These are phyloP conservation scores for Tuberolachnus salignus DNA, from an alignment of 2,888 invertebrate genomes.

Conservation along the genomic window DNA sequence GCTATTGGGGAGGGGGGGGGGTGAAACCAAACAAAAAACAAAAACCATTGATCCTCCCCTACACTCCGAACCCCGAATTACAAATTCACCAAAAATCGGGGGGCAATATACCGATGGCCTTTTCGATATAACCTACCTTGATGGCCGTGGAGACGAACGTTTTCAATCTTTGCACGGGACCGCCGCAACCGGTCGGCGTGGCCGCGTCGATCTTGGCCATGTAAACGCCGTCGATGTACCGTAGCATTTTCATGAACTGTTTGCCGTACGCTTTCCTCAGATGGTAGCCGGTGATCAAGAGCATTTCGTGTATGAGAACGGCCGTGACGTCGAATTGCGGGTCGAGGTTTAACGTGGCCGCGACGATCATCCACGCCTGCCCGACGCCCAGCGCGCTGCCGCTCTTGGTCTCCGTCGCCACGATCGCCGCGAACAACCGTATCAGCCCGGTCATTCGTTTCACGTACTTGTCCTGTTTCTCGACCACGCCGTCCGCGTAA, in stretches of 20 bases:
- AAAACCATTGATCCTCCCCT: no score
- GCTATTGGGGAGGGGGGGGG: no score
- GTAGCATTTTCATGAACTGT: conserved; percentile 80
- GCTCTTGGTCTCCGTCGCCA: conserved; percentile 67
- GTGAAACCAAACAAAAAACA: no score
- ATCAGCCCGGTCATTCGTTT: conserved; percentile 85
- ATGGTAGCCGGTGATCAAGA: conserved; percentile 79
- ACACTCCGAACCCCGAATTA: no score
- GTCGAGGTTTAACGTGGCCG: conserved; percentile 62
- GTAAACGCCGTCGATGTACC: conserved; percentile 72
- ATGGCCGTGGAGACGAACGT: conserved; percentile 74
- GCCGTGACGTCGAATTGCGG: conserved; percentile 84
- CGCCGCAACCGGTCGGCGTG: conserved; percentile 63
- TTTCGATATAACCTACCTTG: conserved; percentile 70
- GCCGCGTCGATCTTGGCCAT: conserved; percentile 72
- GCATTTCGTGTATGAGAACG: conserved; percentile 78
- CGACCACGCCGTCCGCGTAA: conserved; percentile 73
- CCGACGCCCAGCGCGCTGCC: conserved; percentile 62
- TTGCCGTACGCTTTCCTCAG: conserved; percentile 73
- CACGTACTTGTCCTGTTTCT: conserved; percentile 83
- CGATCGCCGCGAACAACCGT: conserved; percentile 79
- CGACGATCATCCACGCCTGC: conserved; percentile 59
- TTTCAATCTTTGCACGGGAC: conserved; percentile 73
- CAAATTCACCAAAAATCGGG: conserved; percentile 70
- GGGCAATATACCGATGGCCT: conserved; percentile 71